These are phyloP conservation scores for Chesias legatella DNA, from an alignment of 2,888 invertebrate species.

Conservation along the genomic window DNA sequence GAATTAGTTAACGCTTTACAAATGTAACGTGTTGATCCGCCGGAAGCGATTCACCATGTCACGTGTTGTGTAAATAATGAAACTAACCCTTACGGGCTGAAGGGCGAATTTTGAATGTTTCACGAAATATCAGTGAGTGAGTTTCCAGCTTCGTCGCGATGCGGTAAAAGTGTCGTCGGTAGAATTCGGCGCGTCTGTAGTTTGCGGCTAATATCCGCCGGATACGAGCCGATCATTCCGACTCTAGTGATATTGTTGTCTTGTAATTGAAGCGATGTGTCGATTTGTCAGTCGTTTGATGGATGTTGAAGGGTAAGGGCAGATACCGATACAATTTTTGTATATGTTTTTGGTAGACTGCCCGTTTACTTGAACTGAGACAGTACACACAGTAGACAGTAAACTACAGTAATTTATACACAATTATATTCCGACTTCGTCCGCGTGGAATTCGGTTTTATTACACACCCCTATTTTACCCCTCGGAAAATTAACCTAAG, in stretches of 20 bases:
- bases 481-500: too few relatives aligned
- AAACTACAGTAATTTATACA: too few relatives aligned
- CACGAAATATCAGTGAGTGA: slow-evolving; percentile 16
- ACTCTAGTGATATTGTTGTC: slow-evolving; percentile 61
- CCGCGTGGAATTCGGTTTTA: too few relatives aligned
- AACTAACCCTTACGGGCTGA: slow-evolving; percentile 13
- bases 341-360: too few relatives aligned
- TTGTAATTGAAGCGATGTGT: slow-evolving; percentile 73
- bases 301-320: slow-evolving; percentile 5
- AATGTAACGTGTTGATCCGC: slow-evolving; percentile 60
- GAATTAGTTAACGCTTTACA: slow-evolving; percentile 61
- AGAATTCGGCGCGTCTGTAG: slow-evolving; percentile 64
- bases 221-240: slow-evolving; percentile 57
- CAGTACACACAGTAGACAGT: too few relatives aligned
- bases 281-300: slow-evolving; percentile 56
- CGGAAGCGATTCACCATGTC: slow-evolving; percentile 48
- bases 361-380: too few relatives aligned
- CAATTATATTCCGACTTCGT: too few relatives aligned
- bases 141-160: slow-evolving; percentile 34
- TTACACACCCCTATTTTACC: too few relatives aligned
- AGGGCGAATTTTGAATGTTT: slow-evolving; percentile 11
- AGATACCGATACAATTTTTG: too few relatives aligned
- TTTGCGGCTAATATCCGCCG: slow-evolving; percentile 70
- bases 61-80: slow-evolving; percentile 17
- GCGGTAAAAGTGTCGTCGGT: slow-evolving; percentile 70